These are phyloP conservation scores for Dolichoris vasculosae DNA, from an alignment of 1,140 invertebrate genomes.

Conservation along the genomic window DNA sequence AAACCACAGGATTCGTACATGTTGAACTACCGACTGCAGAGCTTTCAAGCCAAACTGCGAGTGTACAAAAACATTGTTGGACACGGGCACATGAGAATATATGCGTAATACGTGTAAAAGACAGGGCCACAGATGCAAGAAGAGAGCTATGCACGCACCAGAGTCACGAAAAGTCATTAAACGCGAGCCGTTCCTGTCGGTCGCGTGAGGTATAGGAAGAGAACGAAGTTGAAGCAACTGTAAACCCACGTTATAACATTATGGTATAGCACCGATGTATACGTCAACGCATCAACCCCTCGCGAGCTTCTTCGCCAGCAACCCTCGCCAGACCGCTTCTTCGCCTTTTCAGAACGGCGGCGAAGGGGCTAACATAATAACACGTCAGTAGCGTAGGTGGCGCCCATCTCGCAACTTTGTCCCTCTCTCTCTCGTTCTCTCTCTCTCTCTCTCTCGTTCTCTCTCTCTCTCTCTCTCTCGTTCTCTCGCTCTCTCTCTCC, in stretches of 20 bases:
- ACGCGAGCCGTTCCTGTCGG: background rate
- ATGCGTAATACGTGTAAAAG: background rate
- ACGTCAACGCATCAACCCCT: background rate
- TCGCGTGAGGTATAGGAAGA: background rate
- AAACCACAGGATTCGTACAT: no score
- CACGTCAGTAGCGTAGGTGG: background rate
- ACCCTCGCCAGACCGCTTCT: background rate
- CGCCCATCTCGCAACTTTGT: background rate
- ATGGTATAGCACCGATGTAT: background rate
- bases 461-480: background rate
- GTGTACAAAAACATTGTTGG: background rate
- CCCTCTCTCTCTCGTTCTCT: background rate
- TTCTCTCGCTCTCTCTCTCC: no score
- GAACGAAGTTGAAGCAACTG: background rate
- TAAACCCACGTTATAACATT: background rate
- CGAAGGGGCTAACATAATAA: background rate
- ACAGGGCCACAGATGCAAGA: background rate
- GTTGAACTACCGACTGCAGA: background rate
- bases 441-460: no score
- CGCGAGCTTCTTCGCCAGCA: background rate
- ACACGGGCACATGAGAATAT: background rate
- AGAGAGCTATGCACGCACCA: background rate
- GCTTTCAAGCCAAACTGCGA: background rate
- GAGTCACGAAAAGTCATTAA: slow-evolving; percentile 29
- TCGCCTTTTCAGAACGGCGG: background rate